These are phyloP conservation scores for Falco berigora DNA, from an alignment of 2,797 vertebrate genomes.

Conservation along the genomic window DNA sequence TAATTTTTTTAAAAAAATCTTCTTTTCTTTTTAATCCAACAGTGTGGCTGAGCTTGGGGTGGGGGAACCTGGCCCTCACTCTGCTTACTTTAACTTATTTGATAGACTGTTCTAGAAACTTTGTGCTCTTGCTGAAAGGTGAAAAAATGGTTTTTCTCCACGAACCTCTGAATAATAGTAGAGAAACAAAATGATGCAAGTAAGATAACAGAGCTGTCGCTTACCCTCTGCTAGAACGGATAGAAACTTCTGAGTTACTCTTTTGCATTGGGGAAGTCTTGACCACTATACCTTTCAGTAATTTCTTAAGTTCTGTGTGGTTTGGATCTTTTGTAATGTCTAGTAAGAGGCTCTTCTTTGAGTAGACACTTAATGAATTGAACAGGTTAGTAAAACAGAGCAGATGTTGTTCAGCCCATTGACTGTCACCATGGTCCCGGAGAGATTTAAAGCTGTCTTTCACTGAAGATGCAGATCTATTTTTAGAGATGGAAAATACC, in stretches of 20 bases:
- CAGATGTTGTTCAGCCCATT: not conserved
- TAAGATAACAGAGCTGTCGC: rapidly evolving
- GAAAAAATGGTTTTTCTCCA: not conserved
- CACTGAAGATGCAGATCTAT: not conserved
- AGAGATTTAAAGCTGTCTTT: not conserved
- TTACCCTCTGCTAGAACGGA: rapidly evolving
- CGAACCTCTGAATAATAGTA: not conserved
- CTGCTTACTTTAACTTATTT: not conserved
- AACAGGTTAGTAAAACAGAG: not conserved
- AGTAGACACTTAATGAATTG: not conserved
- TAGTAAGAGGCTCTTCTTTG: not conserved
- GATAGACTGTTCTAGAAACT: not conserved
- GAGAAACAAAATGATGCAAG: not conserved
- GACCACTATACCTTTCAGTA: not conserved
- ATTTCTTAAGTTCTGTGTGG: not conserved
- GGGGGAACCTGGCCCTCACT: not conserved
- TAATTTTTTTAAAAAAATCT: not conserved
- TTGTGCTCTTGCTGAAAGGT: not conserved
- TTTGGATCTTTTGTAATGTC: not conserved
- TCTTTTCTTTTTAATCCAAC: not conserved
- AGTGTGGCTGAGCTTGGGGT: not conserved
- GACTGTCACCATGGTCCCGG: not conserved
- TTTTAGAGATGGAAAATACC: not conserved
- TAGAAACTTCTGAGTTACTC: not conserved
- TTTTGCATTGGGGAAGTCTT: not conserved